Evolutionary conservation across 2,888 invertebrate species (phyloP).

Genomic region (Ptychoptera albimana): DNA sequence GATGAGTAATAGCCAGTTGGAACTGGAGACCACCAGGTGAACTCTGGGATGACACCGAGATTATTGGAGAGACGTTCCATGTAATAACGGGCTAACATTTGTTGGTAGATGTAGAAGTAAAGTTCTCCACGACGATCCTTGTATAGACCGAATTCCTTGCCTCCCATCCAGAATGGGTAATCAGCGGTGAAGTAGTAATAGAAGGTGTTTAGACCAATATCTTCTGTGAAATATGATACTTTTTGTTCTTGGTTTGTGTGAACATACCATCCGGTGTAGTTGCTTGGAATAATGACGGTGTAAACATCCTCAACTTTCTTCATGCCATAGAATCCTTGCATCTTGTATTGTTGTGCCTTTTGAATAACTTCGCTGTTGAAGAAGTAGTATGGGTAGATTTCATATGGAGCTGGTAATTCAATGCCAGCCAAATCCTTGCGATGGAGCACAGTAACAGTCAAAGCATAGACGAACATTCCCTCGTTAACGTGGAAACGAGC

Average conservation of each 20-base stretch:
- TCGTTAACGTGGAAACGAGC: constrained; percentile 54
- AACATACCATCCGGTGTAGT: constrained; percentile 39
- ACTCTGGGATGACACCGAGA: constrained; percentile 40
- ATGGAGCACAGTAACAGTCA: constrained; percentile 50
- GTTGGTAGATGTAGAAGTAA: constrained; percentile 49
- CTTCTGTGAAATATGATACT: constrained; percentile 52
- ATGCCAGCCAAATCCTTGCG: constrained; percentile 48
- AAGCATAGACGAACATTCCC: constrained; percentile 55
- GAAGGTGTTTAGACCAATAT: constrained; percentile 47
- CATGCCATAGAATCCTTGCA: constrained; percentile 28
- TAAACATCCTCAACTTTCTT: constrained; percentile 30
- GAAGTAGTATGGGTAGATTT: constrained; percentile 62
- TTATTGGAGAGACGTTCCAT: constrained; percentile 50
- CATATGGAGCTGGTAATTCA: constrained; percentile 54
- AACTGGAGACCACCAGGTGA: constrained; percentile 35
- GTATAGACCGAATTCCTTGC: constrained; percentile 31
- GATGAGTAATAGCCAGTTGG: constrained; percentile 40
- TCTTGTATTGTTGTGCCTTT: constrained; percentile 45
- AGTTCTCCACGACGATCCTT: constrained; percentile 46
- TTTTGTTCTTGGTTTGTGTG: constrained; percentile 37
- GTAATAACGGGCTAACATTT: constrained; percentile 50
- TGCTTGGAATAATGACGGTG: constrained; percentile 32
- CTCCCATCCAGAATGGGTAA: constrained; percentile 46
- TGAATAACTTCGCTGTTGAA: constrained; percentile 54
- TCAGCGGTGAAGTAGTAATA: constrained; percentile 47